phyloP scores from a whole-genome alignment of 2,888 invertebrate genomes.

The Orchestes rusci region DNA sequence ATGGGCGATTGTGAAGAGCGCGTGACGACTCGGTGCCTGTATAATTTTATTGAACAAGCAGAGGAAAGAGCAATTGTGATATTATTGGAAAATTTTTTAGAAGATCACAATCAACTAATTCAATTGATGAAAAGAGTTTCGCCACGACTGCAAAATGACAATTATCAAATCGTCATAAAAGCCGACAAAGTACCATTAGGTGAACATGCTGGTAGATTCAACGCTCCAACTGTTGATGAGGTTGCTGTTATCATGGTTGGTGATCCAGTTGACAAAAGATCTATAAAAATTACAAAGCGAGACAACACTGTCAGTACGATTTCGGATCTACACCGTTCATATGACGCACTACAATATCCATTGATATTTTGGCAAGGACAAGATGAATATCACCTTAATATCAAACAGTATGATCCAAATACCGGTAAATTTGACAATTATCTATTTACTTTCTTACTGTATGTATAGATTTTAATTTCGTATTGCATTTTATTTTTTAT shows the following conservation, averaged over 20 bases:
- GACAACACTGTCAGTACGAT: conserved; percentile 29
- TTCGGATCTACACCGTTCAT: conserved; percentile 30
- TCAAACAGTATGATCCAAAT: conserved; percentile 2
- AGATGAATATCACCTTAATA: conserved; percentile 15
- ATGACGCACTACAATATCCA: too few relatives aligned
- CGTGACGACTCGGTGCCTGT: conserved; percentile 17
- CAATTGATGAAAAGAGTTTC: conserved; percentile 24
- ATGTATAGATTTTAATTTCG: neutral
- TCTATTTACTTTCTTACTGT: neutral
- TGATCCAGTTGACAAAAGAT: conserved; percentile 15
- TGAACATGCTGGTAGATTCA: conserved; percentile 36
- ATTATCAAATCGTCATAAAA: conserved; percentile 5
- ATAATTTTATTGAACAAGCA: conserved; percentile 18
- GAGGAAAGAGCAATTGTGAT: conserved; percentile 5
- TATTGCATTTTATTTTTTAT: neutral
- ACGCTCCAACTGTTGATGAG: conserved; percentile 34
- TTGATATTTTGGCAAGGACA: conserved; percentile 29
- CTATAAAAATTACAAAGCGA: conserved; percentile 12
- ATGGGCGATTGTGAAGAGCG: conserved; percentile 15
- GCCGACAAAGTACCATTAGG: conserved; percentile 19
- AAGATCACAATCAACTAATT: conserved; percentile 20
- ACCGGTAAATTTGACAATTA: neutral
- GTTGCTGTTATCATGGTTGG: conserved; percentile 33
- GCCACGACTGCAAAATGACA: conserved; percentile 28
- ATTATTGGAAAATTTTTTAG: conserved; percentile 19